These are phyloP conservation scores for Scaptomyza graminum DNA, from an alignment of 1,140 invertebrate genomes.

Conservation along the genomic window DNA sequence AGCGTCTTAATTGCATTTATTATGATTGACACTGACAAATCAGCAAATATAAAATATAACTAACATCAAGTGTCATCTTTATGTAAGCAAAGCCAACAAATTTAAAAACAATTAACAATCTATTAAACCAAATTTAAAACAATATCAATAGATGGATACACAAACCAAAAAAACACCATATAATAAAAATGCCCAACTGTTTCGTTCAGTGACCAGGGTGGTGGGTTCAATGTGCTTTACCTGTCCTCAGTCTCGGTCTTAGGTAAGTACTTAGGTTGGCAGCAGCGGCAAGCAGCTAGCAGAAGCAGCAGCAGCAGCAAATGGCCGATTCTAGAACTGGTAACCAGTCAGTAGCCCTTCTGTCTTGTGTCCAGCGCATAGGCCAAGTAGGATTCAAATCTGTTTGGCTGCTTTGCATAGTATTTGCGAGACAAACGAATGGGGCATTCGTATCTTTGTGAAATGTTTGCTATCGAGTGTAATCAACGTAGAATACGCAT, in stretches of 20 bases:
- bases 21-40: constrained; percentile 77
- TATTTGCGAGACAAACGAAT: constrained; percentile 4
- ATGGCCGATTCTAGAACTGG: constrained; percentile 28
- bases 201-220: constrained; percentile 38
- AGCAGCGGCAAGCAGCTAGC: too few relatives aligned
- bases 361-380: constrained; percentile 33
- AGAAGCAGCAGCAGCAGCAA: neutral
- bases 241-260: constrained; percentile 39
- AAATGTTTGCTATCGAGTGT: constrained; percentile 19
- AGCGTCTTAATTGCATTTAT: constrained; percentile 74
- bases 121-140: constrained; percentile 72
- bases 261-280: constrained; percentile 42
- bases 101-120: constrained; percentile 72
- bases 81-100: constrained; percentile 52
- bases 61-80: constrained; percentile 50
- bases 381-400: constrained; percentile 21
- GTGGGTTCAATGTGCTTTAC: constrained; percentile 62
- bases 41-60: neutral
- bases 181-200: neutral
- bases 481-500: neutral
- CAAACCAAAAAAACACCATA: neutral
- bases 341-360: constrained; percentile 35
- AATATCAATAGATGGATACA: constrained; percentile 42
- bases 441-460: neutral
- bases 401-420: constrained; percentile 37